A percentile compares a stretch with the other conserved stretches of the same genome.
Evolutionary conservation across 2,113 vertebrate genomes (phyloP).

Genomic region (Atractosteus spatula): DNA sequence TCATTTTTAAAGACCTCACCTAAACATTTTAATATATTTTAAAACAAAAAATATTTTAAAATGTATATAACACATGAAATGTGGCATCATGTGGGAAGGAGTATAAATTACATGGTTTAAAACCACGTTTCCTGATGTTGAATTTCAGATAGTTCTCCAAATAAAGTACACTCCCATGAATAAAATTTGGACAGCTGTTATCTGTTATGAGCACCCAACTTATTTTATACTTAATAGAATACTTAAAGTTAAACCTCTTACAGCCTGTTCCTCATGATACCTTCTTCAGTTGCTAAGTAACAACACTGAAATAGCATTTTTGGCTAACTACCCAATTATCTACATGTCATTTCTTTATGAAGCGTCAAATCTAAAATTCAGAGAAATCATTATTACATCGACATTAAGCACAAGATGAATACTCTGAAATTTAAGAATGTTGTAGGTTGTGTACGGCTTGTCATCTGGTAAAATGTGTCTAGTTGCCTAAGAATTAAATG

Average conservation of each 20-base stretch:
- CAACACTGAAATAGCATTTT: constrained; percentile 33
- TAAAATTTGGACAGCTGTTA: background rate
- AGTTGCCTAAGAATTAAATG: no score
- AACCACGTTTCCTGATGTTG: no score
- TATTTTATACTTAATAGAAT: constrained; percentile 24
- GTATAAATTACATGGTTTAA: no score
- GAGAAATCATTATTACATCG: background rate
- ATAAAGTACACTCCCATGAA: background rate
- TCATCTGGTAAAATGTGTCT: background rate
- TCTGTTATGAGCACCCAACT: constrained; percentile 12
- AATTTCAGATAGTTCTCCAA: no score
- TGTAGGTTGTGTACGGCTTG: background rate
- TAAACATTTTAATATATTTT: no score
- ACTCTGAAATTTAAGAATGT: background rate
- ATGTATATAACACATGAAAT: no score
- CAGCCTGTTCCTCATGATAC: constrained; percentile 30
- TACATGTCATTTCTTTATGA: constrained; percentile 26
- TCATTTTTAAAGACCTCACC: no score
- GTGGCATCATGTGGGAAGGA: no score
- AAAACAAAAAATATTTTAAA: no score
- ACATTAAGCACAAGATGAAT: background rate
- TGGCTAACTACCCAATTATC: constrained; percentile 41
- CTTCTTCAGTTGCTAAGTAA: constrained; percentile 43
- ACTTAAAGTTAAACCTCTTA: constrained; percentile 23
- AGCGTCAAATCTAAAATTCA: background rate